Conservation (phyloP, 2,888 invertebrate genomes). For the Xylota sylvarum region DNA sequence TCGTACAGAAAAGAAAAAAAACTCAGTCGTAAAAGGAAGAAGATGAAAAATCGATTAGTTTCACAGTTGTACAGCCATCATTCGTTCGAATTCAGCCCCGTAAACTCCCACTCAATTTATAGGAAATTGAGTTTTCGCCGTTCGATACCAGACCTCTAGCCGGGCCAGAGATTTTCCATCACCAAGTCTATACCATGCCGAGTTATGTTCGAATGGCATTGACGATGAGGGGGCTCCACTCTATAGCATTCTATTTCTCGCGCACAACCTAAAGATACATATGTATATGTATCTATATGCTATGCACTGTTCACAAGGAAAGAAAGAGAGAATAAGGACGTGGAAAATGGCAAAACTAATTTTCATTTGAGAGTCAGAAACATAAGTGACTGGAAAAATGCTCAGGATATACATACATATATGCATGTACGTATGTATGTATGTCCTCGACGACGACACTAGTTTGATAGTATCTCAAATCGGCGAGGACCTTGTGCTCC, state of each 20-base stretch:
- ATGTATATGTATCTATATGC: not conserved
- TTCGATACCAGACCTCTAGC: slow-evolving; percentile 70
- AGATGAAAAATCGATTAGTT: slow-evolving; percentile 72
- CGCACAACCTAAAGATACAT: not conserved
- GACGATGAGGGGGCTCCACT: slow-evolving; percentile 1
- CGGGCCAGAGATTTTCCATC: slow-evolving; percentile 58
- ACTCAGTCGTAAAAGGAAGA: not conserved
- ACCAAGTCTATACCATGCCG: slow-evolving; percentile 1
- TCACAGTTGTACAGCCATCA: slow-evolving; percentile 52
- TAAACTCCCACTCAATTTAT: slow-evolving; percentile 22
- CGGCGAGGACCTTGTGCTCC: slow-evolving; percentile 34
- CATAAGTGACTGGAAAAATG: slow-evolving; percentile 75
- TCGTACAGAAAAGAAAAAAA: not conserved
- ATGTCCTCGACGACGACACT: not conserved
- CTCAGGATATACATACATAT: slow-evolving; percentile 13
- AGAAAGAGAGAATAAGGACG: slow-evolving; percentile 45
- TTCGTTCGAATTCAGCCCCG: slow-evolving; percentile 4
- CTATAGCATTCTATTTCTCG: slow-evolving; percentile 36
- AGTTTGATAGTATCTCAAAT: slow-evolving; percentile 69
- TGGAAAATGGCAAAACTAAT: slow-evolving; percentile 71
- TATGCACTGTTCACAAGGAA: not conserved
- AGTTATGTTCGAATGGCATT: slow-evolving; percentile 6
- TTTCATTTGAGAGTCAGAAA: slow-evolving; percentile 75
- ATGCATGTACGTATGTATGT: not conserved
- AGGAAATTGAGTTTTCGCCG: slow-evolving; percentile 75